Evolutionary conservation across 1,140 invertebrate genomes (phyloP), one percentile per base, ranked within the genome.

Genomic region (Lepidurus couesii): DNA sequence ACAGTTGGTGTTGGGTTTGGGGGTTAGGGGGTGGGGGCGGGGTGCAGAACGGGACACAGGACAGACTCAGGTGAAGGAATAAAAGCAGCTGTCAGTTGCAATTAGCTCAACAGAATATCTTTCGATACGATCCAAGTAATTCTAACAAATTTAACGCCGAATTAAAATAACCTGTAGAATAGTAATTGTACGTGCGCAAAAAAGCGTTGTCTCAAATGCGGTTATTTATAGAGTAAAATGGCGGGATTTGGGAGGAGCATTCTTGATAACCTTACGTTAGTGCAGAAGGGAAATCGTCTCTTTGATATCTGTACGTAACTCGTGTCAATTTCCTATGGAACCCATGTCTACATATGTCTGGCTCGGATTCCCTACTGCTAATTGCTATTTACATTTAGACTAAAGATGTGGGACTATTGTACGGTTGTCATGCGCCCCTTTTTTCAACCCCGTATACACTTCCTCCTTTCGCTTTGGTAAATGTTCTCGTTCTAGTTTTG

Each of bases 331-430:
- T 65, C 1, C 21, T n/a, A 21, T 13, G 13, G 21, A 65, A 65
- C 16, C 16, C n/a, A 21, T 21, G 53, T 9, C 34, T 34, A 2
- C 34, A 65, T 65, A 16, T 65, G 53, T 65, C 8, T 65, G 53
- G 53, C 21, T 21, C 34, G 34, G 53, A 16, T 65, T 65, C 21
- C 53, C 53, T 65, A 65, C 53, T 65, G 9, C 53, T 65, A 65
- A 65, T 65, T 65, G 53, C 9, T 65, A 65, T 65, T 65, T 65
- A n/a, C 53, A 65, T 65, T 65, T 65, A 65, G 53, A 21, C 53
- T 16, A 65, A 65, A n/a, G 53, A 65, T 65, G 21, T 65, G 53
- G 53, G 53, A 65, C 53, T 16, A 65, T 65, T 65, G 53, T 65
- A 16, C 21, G 53, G 53, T 65, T 65, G 53, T 65, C 53, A 65